Evolutionary conservation across 2,888 invertebrate species (phyloP), one percentile per base, ranked within the genome.

Genomic region (Drosophila setosimentum): DNA sequence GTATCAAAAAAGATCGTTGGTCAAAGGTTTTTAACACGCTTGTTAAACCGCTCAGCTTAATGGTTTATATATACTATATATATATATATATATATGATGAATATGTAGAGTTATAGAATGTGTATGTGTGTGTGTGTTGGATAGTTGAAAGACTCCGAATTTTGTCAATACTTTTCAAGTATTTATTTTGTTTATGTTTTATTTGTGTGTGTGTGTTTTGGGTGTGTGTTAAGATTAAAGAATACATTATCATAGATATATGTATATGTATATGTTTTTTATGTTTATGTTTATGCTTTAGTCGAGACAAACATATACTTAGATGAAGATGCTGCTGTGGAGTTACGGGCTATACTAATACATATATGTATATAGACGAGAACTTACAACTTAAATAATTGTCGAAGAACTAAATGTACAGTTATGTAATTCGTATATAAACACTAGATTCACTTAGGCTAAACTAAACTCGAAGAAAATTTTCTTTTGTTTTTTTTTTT

Each of bases 361-460:
- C 33, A 54, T 35, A 35, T 24, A 54, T 33, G 33, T 18, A 54
- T 35, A 35, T 55, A 37, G 81, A 87, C 30, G 68, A 76, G 42
- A 90, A 80, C 90, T 83, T 85, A 87, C 72, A 74, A 88, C 80
- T 89, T 86, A 87, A 88, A 82, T 83, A 78, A 73, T 79, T 77
- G 68, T 72, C 78, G 72, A 74, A 87, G 68, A 91, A 91, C 91
- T 89, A 91, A 90, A 89, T 89, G 79, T 90, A 88, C 88, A 87
- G 76, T 76, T 72, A 75, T 77, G 72, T 75, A 68, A 68, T 86
- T 69, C 76, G 67, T 80, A 76, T 85, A 85, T 89, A 89, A 89
- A 90, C 85, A 91, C 90, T 86, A 88, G 78, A 79, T 74, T 91
- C 77, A 82, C 88, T 90, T 91, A 87, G 72, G 73, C 89, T 91